Evolutionary conservation across 1,140 invertebrate genomes (phyloP), one percentile per base, ranked within the genome.

Genomic region (Drosophila grimshawi): DNA sequence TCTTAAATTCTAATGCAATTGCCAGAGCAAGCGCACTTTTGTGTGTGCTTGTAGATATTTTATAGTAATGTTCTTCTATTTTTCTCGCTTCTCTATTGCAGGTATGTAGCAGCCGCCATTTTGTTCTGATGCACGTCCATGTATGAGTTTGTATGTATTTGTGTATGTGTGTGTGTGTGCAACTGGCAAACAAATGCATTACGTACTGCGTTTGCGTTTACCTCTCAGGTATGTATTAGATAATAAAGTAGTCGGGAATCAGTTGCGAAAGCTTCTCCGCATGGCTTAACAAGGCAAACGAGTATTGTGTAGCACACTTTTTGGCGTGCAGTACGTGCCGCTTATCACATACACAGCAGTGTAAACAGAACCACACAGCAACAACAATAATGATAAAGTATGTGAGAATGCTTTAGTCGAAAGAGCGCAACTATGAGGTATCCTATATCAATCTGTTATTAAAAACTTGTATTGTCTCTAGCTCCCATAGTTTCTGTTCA

Each of bases 1-100:
- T 89, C 85, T 88, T 88, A 88, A 88, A 88, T 89, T 88, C 85
- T 89, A 85, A 88, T 88, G 85, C 85, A 81, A 80, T 86, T 76
- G 56, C 63, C 2, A n/a, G 27, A 27, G 45, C 68, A 60, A 33
- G 33, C n/a, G 45, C 41, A 32, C 33, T 10, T 29, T 74, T 69
- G 62, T 80, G 59, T 64, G 37, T 51, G 61, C 46, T 69, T 51
- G 69, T 76, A 74, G 85, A 86, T 89, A 19, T 78, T 60, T 75
- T 65, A 41, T 60, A 80, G 80, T 89, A 85, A 88, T 80, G 62
- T 72, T 61, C 29, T 45, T 30, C 27, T 49, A 67, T 80, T 76
- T 80, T 52, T 70, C 64, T 82, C 35, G 62, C 69, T 66, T 30
- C 45, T 60, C 51, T 46, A 37, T 86, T 83, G 72, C 83, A 88